Evolutionary conservation across 2,797 vertebrate genomes (phyloP), one percentile per base, ranked within the genome.

Genomic region (Pangasius macronema): DNA sequence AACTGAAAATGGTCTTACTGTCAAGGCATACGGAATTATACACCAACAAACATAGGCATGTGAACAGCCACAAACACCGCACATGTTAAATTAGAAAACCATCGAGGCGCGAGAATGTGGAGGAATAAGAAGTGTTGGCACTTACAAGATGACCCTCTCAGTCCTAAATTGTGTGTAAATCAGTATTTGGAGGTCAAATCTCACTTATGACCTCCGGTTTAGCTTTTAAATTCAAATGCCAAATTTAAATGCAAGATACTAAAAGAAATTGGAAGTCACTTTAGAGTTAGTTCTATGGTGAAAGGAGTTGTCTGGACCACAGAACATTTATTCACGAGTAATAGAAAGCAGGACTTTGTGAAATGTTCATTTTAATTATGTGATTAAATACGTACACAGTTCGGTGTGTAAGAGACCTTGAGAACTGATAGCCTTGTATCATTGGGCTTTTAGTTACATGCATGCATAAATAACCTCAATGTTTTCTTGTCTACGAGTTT

Each of bases 361-460:
- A 59, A 85, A 79, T 61, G 61, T 57, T 82, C 6, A 65, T 87
- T 82, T 59, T 82, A 81, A 59, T 87, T 85, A 55, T 20, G 49
- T 77, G 61, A 87, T 88, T 87, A 81, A 30, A 84, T 84, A 89
- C 84, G 75, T 83, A 55, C 84, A 87, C 59, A 4, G 16, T 55
- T 67, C 63, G 59, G 79, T 67, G 59, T 76, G 36, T 39, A 81
- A 24, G 72, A 49, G 77, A 85, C 39, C 61, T 30, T 65, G 55
- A 87, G 42, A 73, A 53, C 72, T 30, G 61, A 75, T 55, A 65
- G 70, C 72, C 36, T 59, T 39, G 77, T 24, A 6, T 36, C 24
- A 80, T 80, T 36, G 30, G 53, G 16, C 3, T 10, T 77, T 77
- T 55, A 53, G 22, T 79, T 76, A 33, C 55, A 9, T 63, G 42